Conservation (phyloP, 2,113 vertebrate genomes). For the Perca schrenkii region DNA sequence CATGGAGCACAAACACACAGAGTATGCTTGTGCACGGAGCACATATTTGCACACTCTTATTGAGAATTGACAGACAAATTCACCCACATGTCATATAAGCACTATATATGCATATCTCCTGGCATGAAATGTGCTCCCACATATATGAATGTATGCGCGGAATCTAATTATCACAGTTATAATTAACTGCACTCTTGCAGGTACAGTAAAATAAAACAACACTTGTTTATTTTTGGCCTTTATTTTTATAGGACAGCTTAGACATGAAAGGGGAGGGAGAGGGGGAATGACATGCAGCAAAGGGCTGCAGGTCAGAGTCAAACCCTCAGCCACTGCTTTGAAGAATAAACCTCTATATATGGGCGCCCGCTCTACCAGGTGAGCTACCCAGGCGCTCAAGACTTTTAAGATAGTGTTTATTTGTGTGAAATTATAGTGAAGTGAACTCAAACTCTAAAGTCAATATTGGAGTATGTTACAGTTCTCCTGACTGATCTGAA, state of each 20-base stretch:
- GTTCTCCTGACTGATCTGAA: slow-evolving; percentile 15
- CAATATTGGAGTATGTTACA: slow-evolving; percentile 1
- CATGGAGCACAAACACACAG: slow-evolving; percentile 58
- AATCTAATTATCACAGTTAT: slow-evolving; percentile 43
- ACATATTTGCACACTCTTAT: slow-evolving; percentile 68
- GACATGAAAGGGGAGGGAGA: too few relatives aligned
- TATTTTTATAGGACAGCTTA: too few relatives aligned
- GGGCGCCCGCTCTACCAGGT: too few relatives aligned
- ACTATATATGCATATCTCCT: slow-evolving; percentile 41
- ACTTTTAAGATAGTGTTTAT: slow-evolving; percentile 9
- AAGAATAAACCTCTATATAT: too few relatives aligned
- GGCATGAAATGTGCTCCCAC: background rate
- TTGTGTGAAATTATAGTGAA: slow-evolving; percentile 8
- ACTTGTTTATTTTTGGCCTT: too few relatives aligned
- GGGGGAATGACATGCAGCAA: too few relatives aligned
- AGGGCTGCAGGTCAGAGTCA: too few relatives aligned
- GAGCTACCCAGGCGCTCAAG: too few relatives aligned
- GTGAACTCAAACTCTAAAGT: slow-evolving; percentile 21
- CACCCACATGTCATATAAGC: slow-evolving; percentile 49
- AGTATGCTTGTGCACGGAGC: slow-evolving; percentile 38
- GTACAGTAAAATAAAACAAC: slow-evolving; percentile 6
- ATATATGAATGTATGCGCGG: slow-evolving; percentile 6
- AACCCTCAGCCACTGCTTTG: too few relatives aligned
- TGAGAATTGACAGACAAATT: slow-evolving; percentile 63
- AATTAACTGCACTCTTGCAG: slow-evolving; percentile 2